Evolutionary conservation across 2,888 invertebrate genomes (phyloP).

Genomic region (Hydrotaea diabolus): DNA sequence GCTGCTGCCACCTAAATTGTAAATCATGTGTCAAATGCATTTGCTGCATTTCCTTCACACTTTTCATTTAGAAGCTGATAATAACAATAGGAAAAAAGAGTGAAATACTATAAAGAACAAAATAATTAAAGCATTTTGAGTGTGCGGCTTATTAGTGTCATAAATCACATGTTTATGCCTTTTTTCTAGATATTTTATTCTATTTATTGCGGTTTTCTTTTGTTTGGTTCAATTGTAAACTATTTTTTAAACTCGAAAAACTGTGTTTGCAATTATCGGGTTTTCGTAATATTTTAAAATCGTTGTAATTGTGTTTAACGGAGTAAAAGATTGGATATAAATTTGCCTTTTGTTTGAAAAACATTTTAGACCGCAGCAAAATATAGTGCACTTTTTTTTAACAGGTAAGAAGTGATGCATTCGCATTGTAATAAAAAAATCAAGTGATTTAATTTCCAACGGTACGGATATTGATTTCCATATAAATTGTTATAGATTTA

Average conservation of each 20-base stretch:
- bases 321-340: neutral
- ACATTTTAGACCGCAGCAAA: no score
- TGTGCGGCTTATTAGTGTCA: conserved; percentile 47
- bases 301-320: neutral
- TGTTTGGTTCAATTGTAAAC: neutral
- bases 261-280: neutral
- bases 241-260: neutral
- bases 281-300: no score
- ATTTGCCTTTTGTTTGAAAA: neutral
- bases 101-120: conserved; percentile 31
- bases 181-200: conserved; percentile 29
- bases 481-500: no score
- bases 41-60: conserved; percentile 46
- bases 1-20: conserved; percentile 16
- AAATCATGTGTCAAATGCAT: conserved; percentile 56
- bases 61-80: neutral
- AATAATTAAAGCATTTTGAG: conserved; percentile 50
- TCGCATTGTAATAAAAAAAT: no score
- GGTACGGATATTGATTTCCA: no score
- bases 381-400: no score
- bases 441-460: no score
- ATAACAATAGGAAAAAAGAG: neutral
- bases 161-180: conserved; percentile 62
- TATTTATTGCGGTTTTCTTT: conserved; percentile 20
- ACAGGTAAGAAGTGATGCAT: no score